A percentile compares a stretch with the other conserved stretches of the same genome.
Evolutionary conservation across 2,797 vertebrate species (phyloP).

Genomic region (Enteromius mattozi): DNA sequence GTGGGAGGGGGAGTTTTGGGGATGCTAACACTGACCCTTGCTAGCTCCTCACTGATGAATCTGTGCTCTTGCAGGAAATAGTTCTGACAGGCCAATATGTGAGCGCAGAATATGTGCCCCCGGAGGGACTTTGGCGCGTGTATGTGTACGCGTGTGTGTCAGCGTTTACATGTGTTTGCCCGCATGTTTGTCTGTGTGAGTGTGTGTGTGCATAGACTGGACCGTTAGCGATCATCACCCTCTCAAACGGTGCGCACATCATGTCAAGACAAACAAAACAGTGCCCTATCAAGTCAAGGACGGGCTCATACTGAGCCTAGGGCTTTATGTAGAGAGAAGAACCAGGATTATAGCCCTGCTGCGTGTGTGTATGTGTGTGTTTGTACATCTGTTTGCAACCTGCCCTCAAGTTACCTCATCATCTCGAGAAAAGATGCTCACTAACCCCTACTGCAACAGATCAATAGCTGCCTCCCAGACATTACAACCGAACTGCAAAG

Average conservation of each 20-base stretch:
- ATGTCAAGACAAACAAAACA: constrained; percentile 70
- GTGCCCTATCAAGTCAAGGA: constrained; percentile 79
- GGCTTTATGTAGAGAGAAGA: constrained; percentile 61
- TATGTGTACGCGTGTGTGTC: constrained; percentile 65
- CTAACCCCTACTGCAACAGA: constrained; percentile 41
- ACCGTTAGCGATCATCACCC: constrained; percentile 70
- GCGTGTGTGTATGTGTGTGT: constrained; percentile 38
- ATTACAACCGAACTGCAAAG: constrained; percentile 16
- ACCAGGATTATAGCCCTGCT: constrained; percentile 54
- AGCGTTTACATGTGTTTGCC: constrained; percentile 55
- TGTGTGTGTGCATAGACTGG: constrained; percentile 46
- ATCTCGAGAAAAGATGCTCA: constrained; percentile 53
- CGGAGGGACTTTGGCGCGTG: constrained; percentile 54
- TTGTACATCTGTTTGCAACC: constrained; percentile 47
- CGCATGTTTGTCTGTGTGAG: constrained; percentile 67
- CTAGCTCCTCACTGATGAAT: constrained; percentile 82
- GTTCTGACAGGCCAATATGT: constrained; percentile 88
- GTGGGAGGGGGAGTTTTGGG: constrained; percentile 68
- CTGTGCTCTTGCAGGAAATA: constrained; percentile 85
- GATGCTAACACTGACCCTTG: constrained; percentile 80
- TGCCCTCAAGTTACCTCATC: constrained; percentile 53
- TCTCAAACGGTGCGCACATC: constrained; percentile 67
- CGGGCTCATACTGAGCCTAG: constrained; percentile 60
- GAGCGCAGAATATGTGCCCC: constrained; percentile 75
- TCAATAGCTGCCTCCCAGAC: constrained; percentile 49